Evolutionary conservation across 2,888 invertebrate genomes (phyloP).

Genomic region (Mythimna pallens): DNA sequence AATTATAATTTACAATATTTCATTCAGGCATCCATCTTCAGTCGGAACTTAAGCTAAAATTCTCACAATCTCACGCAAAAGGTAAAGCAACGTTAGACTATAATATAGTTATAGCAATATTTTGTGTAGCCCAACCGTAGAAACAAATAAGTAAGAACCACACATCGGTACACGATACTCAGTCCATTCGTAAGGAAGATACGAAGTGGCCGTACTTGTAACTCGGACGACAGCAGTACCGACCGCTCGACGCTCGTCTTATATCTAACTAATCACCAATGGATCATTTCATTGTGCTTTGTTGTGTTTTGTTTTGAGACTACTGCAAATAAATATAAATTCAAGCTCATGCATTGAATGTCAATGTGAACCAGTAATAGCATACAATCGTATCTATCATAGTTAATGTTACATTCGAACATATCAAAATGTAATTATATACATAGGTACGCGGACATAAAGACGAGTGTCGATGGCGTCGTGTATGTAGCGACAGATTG

Average conservation of each 20-base stretch:
- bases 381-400: slow-evolving; percentile 52
- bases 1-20: slow-evolving; percentile 92
- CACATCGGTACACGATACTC: slow-evolving; percentile 82
- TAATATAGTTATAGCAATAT: slow-evolving; percentile 90
- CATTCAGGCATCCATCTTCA: slow-evolving; percentile 91
- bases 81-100: slow-evolving; percentile 91
- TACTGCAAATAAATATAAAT: slow-evolving; percentile 67
- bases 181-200: slow-evolving; percentile 82
- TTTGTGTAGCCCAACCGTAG: slow-evolving; percentile 88
- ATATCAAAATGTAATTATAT: slow-evolving; percentile 54
- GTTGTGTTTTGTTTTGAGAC: slow-evolving; percentile 72
- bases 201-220: slow-evolving; percentile 71
- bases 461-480: slow-evolving; percentile 54
- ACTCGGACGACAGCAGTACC: slow-evolving; percentile 67
- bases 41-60: slow-evolving; percentile 91
- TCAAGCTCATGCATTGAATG: slow-evolving; percentile 65
- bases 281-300: slow-evolving; percentile 72
- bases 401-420: slow-evolving; percentile 45
- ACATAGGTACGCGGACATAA: slow-evolving; percentile 45
- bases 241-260: slow-evolving; percentile 60
- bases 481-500: slow-evolving; percentile 16
- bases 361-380: slow-evolving; percentile 62
- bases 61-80: slow-evolving; percentile 91
- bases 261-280: slow-evolving; percentile 72
- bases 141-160: slow-evolving; percentile 83